These are phyloP conservation scores for Caenorhabditis auriculariae DNA, from an alignment of 2,888 invertebrate genomes.

Conservation along the genomic window DNA sequence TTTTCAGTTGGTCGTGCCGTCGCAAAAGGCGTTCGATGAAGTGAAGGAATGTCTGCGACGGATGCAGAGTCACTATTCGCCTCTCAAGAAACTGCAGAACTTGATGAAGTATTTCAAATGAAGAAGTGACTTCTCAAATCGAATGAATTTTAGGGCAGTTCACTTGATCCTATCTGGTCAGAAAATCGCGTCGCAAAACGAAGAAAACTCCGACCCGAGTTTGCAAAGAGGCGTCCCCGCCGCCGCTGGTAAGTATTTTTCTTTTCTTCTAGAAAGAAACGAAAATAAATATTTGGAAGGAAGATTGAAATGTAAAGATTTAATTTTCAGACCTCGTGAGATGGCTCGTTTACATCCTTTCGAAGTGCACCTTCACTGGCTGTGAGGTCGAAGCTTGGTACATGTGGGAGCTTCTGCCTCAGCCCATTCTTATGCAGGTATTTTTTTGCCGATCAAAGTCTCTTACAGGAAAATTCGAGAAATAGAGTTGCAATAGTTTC, in stretches of 20 bases:
- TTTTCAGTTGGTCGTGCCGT: slow-evolving; percentile 25
- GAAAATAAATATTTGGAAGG: too few relatives aligned
- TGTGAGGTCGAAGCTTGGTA: slow-evolving; percentile 93
- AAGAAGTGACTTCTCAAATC: background rate
- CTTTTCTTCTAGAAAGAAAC: background rate
- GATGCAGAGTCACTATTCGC: slow-evolving; percentile 87
- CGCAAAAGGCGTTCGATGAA: slow-evolving; percentile 71
- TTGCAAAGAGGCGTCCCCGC: slow-evolving; percentile 22
- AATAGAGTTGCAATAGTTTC: too few relatives aligned
- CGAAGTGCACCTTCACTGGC: slow-evolving; percentile 83
- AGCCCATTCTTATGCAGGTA: slow-evolving; percentile 71
- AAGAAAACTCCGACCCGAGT: slow-evolving; percentile 17
- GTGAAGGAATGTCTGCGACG: slow-evolving; percentile 76
- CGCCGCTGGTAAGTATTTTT: slow-evolving; percentile 30
- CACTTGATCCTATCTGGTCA: slow-evolving; percentile 26
- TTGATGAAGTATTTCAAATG: slow-evolving; percentile 65
- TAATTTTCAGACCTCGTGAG: slow-evolving; percentile 84
- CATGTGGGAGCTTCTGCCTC: slow-evolving; percentile 89
- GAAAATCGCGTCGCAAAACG: slow-evolving; percentile 1
- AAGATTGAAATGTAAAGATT: background rate
- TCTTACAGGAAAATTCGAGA: background rate
- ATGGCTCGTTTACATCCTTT: slow-evolving; percentile 85
- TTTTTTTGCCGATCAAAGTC: background rate
- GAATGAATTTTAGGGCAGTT: slow-evolving; percentile 11
- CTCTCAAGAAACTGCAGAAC: slow-evolving; percentile 87